phyloP scores from a whole-genome alignment of 2,113 vertebrate species.

The Ovis aries region DNA sequence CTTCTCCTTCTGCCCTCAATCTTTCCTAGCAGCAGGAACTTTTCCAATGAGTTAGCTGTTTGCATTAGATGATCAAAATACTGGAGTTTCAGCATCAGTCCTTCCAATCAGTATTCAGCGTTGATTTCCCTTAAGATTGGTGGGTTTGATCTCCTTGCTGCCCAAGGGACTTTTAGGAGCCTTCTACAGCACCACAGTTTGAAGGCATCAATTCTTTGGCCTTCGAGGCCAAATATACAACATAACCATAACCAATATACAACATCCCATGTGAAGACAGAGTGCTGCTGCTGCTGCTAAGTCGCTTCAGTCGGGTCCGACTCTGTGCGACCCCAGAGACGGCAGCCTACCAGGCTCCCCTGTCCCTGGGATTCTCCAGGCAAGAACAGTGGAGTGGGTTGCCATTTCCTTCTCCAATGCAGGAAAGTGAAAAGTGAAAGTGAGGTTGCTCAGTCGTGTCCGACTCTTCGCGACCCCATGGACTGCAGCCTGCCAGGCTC shows the following conservation, averaged over 20 bases:
- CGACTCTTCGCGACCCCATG: too few relatives aligned
- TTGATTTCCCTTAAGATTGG: not conserved
- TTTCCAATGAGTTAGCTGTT: not conserved
- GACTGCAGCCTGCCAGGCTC: too few relatives aligned
- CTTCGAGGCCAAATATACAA: not conserved
- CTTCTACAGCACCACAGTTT: not conserved
- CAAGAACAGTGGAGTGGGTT: too few relatives aligned
- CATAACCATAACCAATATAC: not conserved
- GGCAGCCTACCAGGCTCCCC: too few relatives aligned
- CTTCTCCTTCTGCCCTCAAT: not conserved
- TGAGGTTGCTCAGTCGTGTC: too few relatives aligned
- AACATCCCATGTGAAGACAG: not conserved
- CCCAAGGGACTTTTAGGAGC: not conserved
- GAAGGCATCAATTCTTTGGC: not conserved
- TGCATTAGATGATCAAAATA: not conserved
- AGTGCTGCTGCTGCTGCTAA: not conserved
- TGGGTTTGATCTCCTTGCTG: not conserved
- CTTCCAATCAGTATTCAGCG: not conserved
- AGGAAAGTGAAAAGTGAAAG: too few relatives aligned
- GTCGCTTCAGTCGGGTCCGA: too few relatives aligned
- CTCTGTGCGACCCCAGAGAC: too few relatives aligned
- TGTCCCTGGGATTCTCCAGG: too few relatives aligned
- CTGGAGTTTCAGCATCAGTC: not conserved
- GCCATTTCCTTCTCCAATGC: too few relatives aligned
- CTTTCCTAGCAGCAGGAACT: not conserved